These are phyloP conservation scores for Neopelma chrysocephalum DNA, from an alignment of 2,797 vertebrate genomes.

Conservation along the genomic window DNA sequence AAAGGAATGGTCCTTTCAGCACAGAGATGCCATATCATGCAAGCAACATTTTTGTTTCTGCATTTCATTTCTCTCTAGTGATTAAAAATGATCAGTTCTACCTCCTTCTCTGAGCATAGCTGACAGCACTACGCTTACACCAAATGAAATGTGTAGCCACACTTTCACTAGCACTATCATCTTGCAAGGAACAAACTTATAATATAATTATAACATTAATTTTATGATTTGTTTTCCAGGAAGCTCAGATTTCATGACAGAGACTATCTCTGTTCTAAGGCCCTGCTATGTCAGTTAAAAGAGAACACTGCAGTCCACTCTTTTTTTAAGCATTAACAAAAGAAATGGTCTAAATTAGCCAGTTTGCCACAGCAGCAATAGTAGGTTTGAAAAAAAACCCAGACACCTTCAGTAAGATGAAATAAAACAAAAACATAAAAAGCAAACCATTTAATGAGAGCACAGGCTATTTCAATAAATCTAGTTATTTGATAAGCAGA, in stretches of 20 bases:
- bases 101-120: neutral
- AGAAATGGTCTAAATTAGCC: conserved; percentile 46
- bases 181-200: conserved; percentile 12
- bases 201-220: conserved; percentile 35
- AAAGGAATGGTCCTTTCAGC: conserved; percentile 9
- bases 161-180: neutral
- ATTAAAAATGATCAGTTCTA: conserved; percentile 38
- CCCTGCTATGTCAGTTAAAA: neutral
- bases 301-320: neutral
- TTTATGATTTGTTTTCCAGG: conserved; percentile 55
- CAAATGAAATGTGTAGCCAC: conserved; percentile 17
- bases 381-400: neutral
- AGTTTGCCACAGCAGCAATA: neutral
- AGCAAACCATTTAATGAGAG: conserved; percentile 33
- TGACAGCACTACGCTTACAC: neutral
- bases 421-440: conserved; percentile 47
- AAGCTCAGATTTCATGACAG: conserved; percentile 16
- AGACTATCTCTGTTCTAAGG: neutral
- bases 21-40: neutral
- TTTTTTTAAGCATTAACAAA: conserved; percentile 20
- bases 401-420: conserved; percentile 18
- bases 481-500: conserved; percentile 65
- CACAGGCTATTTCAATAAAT: conserved; percentile 44
- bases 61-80: conserved; percentile 36
- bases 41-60: conserved; percentile 11